Evolutionary conservation across 1,140 invertebrate species (phyloP).

Genomic region (Drosophila tani): DNA sequence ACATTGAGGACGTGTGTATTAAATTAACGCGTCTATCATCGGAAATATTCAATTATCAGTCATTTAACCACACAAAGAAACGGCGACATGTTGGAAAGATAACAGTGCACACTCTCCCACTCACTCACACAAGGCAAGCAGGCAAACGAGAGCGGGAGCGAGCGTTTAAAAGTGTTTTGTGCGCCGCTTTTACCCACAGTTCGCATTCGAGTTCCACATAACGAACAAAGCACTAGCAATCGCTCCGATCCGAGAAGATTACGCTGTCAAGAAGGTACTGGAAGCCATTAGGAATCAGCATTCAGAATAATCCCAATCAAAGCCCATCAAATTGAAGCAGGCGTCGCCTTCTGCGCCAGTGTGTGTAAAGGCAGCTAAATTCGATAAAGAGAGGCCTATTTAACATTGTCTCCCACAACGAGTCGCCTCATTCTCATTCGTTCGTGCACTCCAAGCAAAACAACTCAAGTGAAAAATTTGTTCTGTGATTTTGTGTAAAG

Average conservation of each 20-base stretch:
- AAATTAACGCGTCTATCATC: conserved; percentile 68
- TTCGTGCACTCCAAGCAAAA: conserved; percentile 72
- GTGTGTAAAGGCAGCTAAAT: conserved; percentile 91
- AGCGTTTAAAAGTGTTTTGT: conserved; percentile 80
- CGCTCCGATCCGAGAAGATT: conserved; percentile 41
- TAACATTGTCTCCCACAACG: conserved; percentile 62
- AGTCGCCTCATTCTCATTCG: conserved; percentile 79
- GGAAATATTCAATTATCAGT: conserved; percentile 70
- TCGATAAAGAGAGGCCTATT: conserved; percentile 63
- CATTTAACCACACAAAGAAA: conserved; percentile 45
- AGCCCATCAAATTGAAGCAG: conserved; percentile 66
- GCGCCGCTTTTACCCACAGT: conserved; percentile 60
- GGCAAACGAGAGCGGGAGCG: conserved; percentile 38
- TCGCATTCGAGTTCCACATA: conserved; percentile 62
- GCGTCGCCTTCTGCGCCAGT: conserved; percentile 93
- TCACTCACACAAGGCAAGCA: conserved; percentile 18
- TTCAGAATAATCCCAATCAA: conserved; percentile 36
- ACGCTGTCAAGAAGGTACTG: conserved; percentile 70
- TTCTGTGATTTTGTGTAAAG: conserved; percentile 82
- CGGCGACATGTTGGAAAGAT: conserved; percentile 76
- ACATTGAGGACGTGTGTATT: conserved; percentile 73
- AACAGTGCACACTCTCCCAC: conserved; percentile 47
- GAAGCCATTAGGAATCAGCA: conserved; percentile 43
- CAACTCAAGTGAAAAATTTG: conserved; percentile 66
- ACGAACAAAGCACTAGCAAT: conserved; percentile 62